Percentiles rank a stretch among this genome's conserved stretches.
These are phyloP conservation scores for Eustalomyia histrio DNA, from an alignment of 2,888 invertebrate genomes.

Conservation along the genomic window DNA sequence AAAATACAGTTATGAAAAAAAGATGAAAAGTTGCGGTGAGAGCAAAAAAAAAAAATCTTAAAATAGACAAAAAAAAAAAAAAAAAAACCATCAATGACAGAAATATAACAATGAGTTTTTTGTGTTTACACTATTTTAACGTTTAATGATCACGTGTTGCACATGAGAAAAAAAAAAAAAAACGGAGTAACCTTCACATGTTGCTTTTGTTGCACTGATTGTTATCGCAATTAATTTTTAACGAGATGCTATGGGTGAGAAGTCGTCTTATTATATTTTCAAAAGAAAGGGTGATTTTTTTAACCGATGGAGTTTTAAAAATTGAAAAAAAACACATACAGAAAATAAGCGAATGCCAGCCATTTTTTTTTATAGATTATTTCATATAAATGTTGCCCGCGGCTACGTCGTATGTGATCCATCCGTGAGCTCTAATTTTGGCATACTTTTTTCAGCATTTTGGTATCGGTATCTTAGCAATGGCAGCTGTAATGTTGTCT, in stretches of 20 bases:
- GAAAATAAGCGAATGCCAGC: no score
- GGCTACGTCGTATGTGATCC: no score
- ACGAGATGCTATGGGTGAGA: neutral
- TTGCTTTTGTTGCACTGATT: neutral
- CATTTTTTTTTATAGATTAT: no score
- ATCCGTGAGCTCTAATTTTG: no score
- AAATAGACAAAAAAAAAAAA: neutral
- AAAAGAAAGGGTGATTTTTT: no score
- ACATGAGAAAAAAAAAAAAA: neutral
- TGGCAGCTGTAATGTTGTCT: no score
- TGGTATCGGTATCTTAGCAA: no score
- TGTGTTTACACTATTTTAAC: neutral
- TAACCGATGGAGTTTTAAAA: no score
- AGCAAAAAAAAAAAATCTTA: neutral
- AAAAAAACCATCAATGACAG: slow-evolving; percentile 48
- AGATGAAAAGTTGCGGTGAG: slow-evolving; percentile 17
- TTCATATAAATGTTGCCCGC: no score
- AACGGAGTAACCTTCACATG: slow-evolving; percentile 16
- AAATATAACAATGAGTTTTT: neutral
- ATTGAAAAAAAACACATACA: no score
- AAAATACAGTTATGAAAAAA: slow-evolving; percentile 9
- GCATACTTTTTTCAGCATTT: no score
- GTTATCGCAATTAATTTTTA: neutral
- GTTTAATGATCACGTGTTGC: slow-evolving; percentile 8
- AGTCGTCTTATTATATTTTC: no score